phyloP scores from a whole-genome alignment of 2,888 invertebrate species.

The Sinohyriopsis cumingii region DNA sequence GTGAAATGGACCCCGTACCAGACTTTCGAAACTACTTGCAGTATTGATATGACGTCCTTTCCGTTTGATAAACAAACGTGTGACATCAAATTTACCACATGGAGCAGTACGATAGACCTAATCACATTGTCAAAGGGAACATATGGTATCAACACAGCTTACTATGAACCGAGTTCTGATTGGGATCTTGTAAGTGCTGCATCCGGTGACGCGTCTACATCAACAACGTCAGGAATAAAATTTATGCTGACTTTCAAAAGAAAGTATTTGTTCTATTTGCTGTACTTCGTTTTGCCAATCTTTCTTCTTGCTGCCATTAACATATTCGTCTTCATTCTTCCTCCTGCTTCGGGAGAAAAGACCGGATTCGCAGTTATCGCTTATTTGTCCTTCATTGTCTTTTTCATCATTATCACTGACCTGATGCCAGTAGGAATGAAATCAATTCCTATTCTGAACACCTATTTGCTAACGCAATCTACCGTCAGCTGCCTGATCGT shows the following conservation, averaged over 20 bases:
- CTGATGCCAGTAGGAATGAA: constrained; percentile 43
- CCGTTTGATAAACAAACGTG: constrained; percentile 35
- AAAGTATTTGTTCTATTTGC: constrained; percentile 28
- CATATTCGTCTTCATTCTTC: constrained; percentile 31
- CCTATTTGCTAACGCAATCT: constrained; percentile 30
- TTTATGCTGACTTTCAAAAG: constrained; percentile 25
- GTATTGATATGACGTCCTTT: constrained; percentile 34
- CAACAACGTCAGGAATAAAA: constrained; percentile 24
- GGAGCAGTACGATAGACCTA: constrained; percentile 33
- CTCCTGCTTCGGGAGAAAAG: constrained; percentile 37
- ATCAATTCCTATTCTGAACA: constrained; percentile 31
- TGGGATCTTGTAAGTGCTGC: constrained; percentile 31
- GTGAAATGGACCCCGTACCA: constrained; percentile 37
- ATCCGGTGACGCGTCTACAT: constrained; percentile 21
- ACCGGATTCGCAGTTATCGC: constrained; percentile 33
- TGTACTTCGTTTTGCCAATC: constrained; percentile 36
- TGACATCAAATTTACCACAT: constrained; percentile 32
- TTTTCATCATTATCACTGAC: constrained; percentile 36
- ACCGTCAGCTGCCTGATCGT: constrained; percentile 32
- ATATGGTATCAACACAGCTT: constrained; percentile 19
- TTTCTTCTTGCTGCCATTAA: constrained; percentile 26
- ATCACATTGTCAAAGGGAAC: constrained; percentile 20
- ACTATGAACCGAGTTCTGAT: constrained; percentile 35
- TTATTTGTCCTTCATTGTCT: constrained; percentile 37
- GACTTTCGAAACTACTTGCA: constrained; percentile 36